Base-by-base conservation (phyloP, 1,140 invertebrate genomes). In the Drosophila guanche region DNA sequence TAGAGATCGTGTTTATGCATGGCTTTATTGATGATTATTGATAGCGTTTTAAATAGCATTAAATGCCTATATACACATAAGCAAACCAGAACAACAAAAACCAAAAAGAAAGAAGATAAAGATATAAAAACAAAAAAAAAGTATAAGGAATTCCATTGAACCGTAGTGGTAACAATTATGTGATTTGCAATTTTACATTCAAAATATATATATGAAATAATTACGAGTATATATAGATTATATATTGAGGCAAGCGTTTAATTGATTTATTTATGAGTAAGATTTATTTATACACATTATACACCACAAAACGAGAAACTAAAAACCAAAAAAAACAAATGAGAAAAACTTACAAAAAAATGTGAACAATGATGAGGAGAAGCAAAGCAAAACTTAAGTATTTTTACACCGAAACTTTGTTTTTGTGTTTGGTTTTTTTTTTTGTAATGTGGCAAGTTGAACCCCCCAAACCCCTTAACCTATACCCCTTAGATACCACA, bases 111-210 rank as follows among this genome's bases (percentile, higher is more conserved):
- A 67, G 42, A 65, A 33, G 16, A 46, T 51, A 46, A 74, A 48
- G 16, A 61, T 61, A 51, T n/a, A 41, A 53, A 53, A 68, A 20
- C 53, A 20, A 60, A 75, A 50, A 55, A 63, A 54, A 74, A 62
- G 76, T 76, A 69, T 67, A 68, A 81, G 70, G 60, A 83, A 88
- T 88, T 88, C 83, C 78, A 88, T 88, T 88, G 78, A 89, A 89
- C 65, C 69, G 84, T 88, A 88, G 85, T 78, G 75, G 85, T 79
- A 89, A 89, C 85, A 89, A 85, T 89, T 89, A 85, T 89, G 85
- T 89, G 85, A 89, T 89, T 89, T 86, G 83, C 83, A 86, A 86
- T 88, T 88, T 88, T 89, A 88, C 79, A 89, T 88, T 89, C 76
- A 89, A 88, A 83, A 83, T 89, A 84, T 84, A 75, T 50, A 79